Evolutionary conservation across 2,888 invertebrate species (phyloP).

Genomic region (Andrena haemorrhoa): DNA sequence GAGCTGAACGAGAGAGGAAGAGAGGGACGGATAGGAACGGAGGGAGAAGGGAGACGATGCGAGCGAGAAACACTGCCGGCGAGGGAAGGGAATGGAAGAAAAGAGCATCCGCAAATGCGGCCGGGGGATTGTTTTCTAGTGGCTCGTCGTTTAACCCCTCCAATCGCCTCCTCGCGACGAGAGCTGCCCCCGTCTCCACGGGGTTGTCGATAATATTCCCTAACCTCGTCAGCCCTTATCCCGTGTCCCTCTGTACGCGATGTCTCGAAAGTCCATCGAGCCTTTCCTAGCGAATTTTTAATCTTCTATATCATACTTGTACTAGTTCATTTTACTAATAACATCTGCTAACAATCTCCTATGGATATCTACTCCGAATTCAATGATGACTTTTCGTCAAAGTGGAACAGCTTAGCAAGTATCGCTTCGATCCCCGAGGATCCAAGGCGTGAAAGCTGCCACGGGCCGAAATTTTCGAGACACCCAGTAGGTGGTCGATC

Average conservation of each 20-base stretch:
- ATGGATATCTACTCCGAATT: no score
- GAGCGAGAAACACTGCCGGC: conserved; percentile 40
- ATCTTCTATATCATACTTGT: no score
- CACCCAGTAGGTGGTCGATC: conserved; percentile 78
- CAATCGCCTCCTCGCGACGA: conserved; percentile 68
- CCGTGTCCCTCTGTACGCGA: conserved; percentile 24
- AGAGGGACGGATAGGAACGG: conserved; percentile 41
- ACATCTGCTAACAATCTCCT: no score
- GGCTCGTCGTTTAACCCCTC: conserved; percentile 83
- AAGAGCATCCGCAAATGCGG: conserved; percentile 83
- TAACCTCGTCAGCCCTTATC: conserved; percentile 39
- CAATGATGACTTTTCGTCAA: no score
- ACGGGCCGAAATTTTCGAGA: conserved; percentile 54
- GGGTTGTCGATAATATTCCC: conserved; percentile 67
- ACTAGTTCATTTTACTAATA: no score
- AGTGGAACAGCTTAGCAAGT: no score
- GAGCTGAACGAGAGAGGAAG: conserved; percentile 54
- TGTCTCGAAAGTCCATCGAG: neutral
- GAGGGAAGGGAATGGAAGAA: conserved; percentile 73
- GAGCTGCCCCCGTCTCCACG: conserved; percentile 52
- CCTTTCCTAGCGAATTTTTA: neutral
- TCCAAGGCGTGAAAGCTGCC: neutral
- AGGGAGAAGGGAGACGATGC: conserved; percentile 30
- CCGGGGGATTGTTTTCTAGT: conserved; percentile 82
- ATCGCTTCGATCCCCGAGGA: neutral